Conservation (phyloP, 2,113 vertebrate species). For the Austrofundulus limnaeus region DNA sequence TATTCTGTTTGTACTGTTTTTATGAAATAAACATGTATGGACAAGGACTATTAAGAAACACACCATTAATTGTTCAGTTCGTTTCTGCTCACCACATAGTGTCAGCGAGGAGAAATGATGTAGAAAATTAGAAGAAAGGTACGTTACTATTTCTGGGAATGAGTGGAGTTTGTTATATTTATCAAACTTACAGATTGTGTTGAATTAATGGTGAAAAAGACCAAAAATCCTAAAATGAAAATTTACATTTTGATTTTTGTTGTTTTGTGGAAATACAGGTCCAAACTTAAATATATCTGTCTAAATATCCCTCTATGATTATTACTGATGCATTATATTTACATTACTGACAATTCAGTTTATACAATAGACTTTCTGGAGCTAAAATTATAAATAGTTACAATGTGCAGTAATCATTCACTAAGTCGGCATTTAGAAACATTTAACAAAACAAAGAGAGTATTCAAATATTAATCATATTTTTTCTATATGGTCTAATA, state of each 20-base stretch:
- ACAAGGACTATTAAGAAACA: conserved; percentile 28
- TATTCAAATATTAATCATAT: neutral
- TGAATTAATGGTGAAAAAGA: no score
- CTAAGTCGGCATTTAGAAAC: neutral
- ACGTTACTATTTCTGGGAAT: neutral
- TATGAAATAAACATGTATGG: conserved; percentile 24
- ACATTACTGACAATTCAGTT: neutral
- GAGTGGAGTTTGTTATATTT: neutral
- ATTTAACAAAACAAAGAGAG: neutral
- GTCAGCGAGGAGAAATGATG: conserved; percentile 45
- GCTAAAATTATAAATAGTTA: no score
- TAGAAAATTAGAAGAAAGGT: conserved; percentile 40
- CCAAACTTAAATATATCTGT: neutral
- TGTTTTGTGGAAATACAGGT: neutral
- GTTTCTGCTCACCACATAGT: conserved; percentile 12
- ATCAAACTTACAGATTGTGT: no score
- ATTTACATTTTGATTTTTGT: no score
- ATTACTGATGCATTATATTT: no score
- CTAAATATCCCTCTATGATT: no score
- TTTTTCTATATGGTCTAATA: neutral
- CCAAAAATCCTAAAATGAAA: no score
- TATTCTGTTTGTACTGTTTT: conserved; percentile 20
- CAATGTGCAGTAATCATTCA: neutral
- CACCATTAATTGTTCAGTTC: conserved; percentile 36
- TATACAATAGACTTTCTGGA: neutral